Percentiles rank a stretch among this genome's conserved stretches.
Conservation (phyloP, 2,888 invertebrate species). For the Macrophya annulata region DNA sequence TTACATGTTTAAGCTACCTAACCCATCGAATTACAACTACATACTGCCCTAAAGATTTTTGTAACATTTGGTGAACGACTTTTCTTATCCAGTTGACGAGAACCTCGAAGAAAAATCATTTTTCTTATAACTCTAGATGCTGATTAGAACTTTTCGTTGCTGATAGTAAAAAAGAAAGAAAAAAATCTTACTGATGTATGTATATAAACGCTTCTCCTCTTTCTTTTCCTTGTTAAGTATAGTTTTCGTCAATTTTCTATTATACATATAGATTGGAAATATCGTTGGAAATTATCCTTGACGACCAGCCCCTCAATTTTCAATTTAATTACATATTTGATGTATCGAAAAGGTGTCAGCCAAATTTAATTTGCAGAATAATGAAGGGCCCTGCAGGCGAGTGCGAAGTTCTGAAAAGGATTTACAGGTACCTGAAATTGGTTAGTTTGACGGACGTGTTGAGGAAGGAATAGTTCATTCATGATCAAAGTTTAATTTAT, state of each 20-base stretch:
- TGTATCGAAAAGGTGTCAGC: constrained; percentile 44
- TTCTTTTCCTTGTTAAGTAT: neutral
- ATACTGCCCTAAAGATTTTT: neutral
- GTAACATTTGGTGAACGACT: neutral
- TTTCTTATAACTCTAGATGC: neutral
- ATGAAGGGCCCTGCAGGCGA: neutral
- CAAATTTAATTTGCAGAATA: constrained; percentile 17
- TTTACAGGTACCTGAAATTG: neutral
- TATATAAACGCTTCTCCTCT: neutral
- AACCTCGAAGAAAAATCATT: neutral
- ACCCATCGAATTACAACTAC: neutral
- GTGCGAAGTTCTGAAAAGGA: constrained; percentile 9
- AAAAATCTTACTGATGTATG: neutral
- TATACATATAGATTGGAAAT: neutral
- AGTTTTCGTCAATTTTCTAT: neutral
- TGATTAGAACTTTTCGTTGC: too few relatives aligned
- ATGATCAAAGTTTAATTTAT: neutral
- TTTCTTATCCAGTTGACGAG: neutral
- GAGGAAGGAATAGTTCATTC: neutral
- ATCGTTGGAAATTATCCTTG: constrained; percentile 10
- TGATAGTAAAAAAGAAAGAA: too few relatives aligned
- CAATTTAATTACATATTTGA: neutral
- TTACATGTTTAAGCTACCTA: neutral
- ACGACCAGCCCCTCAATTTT: neutral
- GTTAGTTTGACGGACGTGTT: neutral